Evolutionary conservation across 2,113 vertebrate genomes (phyloP).

Genomic region (Semicossyphus pulcher): DNA sequence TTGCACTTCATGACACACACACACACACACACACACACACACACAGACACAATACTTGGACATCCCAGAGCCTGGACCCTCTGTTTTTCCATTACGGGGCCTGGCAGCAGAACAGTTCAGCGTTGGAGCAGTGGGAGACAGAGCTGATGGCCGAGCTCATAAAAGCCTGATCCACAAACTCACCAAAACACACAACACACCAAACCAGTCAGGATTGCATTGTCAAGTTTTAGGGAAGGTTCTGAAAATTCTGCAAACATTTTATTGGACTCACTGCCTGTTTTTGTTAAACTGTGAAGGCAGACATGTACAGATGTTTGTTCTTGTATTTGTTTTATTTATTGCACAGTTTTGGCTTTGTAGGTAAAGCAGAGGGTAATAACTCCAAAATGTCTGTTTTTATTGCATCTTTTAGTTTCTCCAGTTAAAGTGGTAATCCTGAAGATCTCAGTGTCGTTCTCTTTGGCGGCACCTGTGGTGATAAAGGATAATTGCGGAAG

Average conservation of each 20-base stretch:
- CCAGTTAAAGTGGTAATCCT: no score
- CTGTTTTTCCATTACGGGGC: constrained; percentile 68
- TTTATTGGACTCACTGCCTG: neutral
- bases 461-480: no score
- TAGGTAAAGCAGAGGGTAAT: no score
- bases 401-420: no score
- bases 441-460: no score
- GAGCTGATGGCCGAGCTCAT: constrained; percentile 48
- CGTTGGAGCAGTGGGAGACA: constrained; percentile 47
- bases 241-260: neutral
- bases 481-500: no score
- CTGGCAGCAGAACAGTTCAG: constrained; percentile 59
- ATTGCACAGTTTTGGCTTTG: no score
- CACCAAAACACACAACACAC: neutral
- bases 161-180: constrained; percentile 42
- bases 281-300: no score
- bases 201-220: neutral
- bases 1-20: constrained; percentile 1
- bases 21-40: neutral
- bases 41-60: constrained; percentile 29
- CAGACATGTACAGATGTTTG: no score
- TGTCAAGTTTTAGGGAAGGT: neutral
- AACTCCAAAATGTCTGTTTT: no score
- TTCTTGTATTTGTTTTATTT: no score
- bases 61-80: constrained; percentile 58